These are phyloP conservation scores for Tetragonula clypearis DNA, from an alignment of 1,140 invertebrate genomes.

Conservation along the genomic window DNA sequence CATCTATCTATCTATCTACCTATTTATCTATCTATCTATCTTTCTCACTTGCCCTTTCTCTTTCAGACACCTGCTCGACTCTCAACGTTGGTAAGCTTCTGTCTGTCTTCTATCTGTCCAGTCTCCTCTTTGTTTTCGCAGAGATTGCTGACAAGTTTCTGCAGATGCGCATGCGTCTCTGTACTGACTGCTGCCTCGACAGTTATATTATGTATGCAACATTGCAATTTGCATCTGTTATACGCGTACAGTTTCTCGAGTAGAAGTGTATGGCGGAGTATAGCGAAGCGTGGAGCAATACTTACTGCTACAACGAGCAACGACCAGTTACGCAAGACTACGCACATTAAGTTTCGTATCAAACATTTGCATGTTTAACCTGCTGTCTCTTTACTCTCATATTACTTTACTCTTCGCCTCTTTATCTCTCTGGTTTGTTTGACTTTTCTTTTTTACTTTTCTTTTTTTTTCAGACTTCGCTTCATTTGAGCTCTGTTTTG, in stretches of 20 bases:
- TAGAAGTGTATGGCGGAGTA: not conserved
- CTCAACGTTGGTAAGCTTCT: not conserved
- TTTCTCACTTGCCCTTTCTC: not conserved
- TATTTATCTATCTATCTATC: too few species aligned
- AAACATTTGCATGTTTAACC: slow-evolving; percentile 67
- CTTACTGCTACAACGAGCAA: slow-evolving; percentile 8
- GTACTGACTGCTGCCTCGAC: not conserved
- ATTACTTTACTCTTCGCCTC: not conserved
- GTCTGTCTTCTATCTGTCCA: not conserved
- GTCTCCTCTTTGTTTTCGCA: not conserved
- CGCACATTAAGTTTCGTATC: slow-evolving; percentile 43
- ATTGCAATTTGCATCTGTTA: slow-evolving; percentile 58
- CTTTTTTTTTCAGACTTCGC: not conserved
- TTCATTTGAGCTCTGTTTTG: too few species aligned
- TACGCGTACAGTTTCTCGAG: not conserved
- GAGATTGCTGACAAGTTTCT: not conserved
- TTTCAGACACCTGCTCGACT: not conserved
- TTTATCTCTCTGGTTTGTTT: not conserved
- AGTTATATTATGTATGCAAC: slow-evolving; percentile 64
- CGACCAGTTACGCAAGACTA: slow-evolving; percentile 41
- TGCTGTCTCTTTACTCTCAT: slow-evolving; percentile 19
- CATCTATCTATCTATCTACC: too few species aligned
- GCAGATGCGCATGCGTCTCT: not conserved
- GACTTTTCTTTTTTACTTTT: not conserved
- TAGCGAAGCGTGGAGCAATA: not conserved